Base-by-base conservation (phyloP, 2,888 invertebrate species). In the Pandemis cinnamomeana region DNA sequence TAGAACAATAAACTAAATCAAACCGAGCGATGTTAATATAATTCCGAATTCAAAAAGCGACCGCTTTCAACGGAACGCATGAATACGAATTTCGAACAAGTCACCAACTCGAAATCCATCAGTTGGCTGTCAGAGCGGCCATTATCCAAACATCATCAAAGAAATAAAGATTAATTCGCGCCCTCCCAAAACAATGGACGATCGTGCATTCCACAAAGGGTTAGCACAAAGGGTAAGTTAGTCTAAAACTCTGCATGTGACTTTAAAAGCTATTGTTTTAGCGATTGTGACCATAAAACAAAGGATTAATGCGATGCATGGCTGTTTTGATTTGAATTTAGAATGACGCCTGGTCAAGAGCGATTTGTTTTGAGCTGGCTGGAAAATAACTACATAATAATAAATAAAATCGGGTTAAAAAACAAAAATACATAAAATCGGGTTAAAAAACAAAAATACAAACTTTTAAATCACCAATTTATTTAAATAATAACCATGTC, bases 161-260 rank as follows among this genome's bases (percentile, higher is more conserved):
- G 91, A 91, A 91, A 89, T 91, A 89, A 86, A 93, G 93, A 93
- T 93, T 93, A 94, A 93, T 94, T 92, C 87, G 85, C 89, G 88
- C 89, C 88, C 87, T 85, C 82, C 80, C 84, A 86, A 89, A 91
- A 93, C 92, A 93, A 93, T 89, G 84, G 83, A 82, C 81, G 81
- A 80, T 80, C 80, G 82, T 85, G 83, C 84, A 81, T 83, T 80
- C 83, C 88, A 78, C 81, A 85, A 90, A 89, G 90, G 92, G 89
- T 87, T 85, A 80, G 80, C 81, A 89, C 91, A 92, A 92, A 91
- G 87, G 89, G 85, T 83, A 77, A 75, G 76, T 86, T 87, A 87
- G 86, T 89, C 93, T 93, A 92, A 91, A 90, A 90, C 94, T 91
- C 94, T 92, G 94, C 94, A 93, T 93, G 94, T 92, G 93, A 93